These are phyloP conservation scores for Potorous gilbertii DNA, from an alignment of 2,797 vertebrate species.

Conservation along the genomic window DNA sequence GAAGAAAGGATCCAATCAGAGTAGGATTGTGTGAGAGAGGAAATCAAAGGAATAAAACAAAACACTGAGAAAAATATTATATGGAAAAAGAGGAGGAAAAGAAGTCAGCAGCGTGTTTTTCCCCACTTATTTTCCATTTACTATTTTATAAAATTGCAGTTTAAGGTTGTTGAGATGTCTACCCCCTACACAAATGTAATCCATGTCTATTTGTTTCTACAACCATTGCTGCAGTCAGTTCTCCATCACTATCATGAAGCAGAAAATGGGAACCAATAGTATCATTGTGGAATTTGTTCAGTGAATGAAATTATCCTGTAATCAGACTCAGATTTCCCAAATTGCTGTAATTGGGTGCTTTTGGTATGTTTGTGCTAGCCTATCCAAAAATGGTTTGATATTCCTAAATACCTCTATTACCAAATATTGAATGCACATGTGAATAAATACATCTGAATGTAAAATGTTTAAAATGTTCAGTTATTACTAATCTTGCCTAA, in stretches of 20 bases:
- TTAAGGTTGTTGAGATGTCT: neutral
- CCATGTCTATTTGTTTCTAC: neutral
- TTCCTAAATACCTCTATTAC: neutral
- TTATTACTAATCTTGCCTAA: neutral
- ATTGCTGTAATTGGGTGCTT: neutral
- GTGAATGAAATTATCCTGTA: neutral
- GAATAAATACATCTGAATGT: neutral
- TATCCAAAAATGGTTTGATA: neutral
- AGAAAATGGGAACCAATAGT: neutral
- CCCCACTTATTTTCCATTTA: neutral
- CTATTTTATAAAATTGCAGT: neutral
- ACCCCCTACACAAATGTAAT: neutral
- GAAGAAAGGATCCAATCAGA: slow-evolving; percentile 2
- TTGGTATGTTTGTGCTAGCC: neutral
- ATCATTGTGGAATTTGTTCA: neutral
- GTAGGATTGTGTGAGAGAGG: neutral
- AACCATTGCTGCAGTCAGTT: neutral
- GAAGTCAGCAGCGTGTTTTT: neutral
- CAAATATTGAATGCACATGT: neutral
- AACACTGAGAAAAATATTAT: neutral
- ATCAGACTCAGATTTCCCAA: neutral
- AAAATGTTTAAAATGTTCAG: neutral
- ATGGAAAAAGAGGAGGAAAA: neutral
- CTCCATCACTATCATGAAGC: neutral
- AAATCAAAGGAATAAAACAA: slow-evolving; percentile 20